These are phyloP conservation scores for Calcarius lapponicus DNA, from an alignment of 2,797 vertebrate genomes.

Conservation along the genomic window DNA sequence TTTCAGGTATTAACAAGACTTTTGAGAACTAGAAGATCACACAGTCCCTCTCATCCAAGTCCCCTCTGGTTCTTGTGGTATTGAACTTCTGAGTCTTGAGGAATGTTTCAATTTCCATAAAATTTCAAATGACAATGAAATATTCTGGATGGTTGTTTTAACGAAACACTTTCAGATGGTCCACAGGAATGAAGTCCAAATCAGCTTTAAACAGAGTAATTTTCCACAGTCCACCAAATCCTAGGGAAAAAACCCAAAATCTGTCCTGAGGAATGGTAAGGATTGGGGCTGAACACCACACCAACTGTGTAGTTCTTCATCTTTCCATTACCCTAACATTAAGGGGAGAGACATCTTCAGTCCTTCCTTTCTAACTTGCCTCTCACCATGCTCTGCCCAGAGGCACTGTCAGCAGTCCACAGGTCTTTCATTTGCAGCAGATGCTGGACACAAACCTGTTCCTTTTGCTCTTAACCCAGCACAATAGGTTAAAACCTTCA, in stretches of 20 bases:
- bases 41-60: neutral
- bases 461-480: neutral
- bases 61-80: neutral
- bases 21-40: neutral
- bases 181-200: neutral
- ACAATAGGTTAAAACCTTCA: neutral
- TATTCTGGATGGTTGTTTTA: neutral
- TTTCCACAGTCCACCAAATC: neutral
- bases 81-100: neutral
- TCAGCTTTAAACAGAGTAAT: neutral
- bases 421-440: neutral
- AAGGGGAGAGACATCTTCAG: neutral
- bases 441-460: neutral
- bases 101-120: neutral
- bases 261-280: neutral
- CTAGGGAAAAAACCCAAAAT: neutral
- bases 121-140: neutral
- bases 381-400: neutral
- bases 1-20: neutral
- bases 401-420: neutral
- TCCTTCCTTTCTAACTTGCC: neutral
- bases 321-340: neutral
- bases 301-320: neutral
- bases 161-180: neutral
- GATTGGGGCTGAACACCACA: fast-evolving